These are phyloP conservation scores for Euglossa dilemma DNA, from an alignment of 1,140 invertebrate species.

Conservation along the genomic window DNA sequence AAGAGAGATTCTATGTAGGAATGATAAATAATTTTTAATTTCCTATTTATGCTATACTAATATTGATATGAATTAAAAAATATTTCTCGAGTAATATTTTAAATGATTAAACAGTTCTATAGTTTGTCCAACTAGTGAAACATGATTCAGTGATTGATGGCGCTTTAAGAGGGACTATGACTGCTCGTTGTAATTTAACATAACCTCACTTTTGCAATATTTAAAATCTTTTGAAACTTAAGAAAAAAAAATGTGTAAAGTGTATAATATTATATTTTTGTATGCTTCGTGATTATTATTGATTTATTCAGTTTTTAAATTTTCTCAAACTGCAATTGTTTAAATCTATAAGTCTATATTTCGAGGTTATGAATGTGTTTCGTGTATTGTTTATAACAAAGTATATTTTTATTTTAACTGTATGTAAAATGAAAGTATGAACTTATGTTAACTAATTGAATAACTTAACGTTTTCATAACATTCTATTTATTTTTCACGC, in stretches of 20 bases:
- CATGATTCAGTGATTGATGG: not conserved
- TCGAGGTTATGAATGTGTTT: conserved; percentile 37
- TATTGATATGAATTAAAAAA: not conserved
- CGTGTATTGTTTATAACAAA: conserved; percentile 5
- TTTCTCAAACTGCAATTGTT: not conserved
- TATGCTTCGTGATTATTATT: not conserved
- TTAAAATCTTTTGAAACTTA: not conserved
- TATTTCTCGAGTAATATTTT: not conserved
- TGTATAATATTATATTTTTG: conserved; percentile 1
- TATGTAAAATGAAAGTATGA: not conserved
- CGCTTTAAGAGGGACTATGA: not conserved
- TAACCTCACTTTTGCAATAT: conserved; percentile 23
- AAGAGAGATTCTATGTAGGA: not conserved
- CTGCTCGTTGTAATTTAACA: not conserved
- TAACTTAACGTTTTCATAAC: too few species aligned
- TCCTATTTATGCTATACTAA: not conserved
- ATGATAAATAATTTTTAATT: not conserved
- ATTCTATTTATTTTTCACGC: not conserved
- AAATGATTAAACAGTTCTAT: too few species aligned
- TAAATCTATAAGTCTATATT: not conserved
- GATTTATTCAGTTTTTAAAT: too few species aligned
- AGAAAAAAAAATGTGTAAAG: not conserved
- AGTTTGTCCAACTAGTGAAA: not conserved
- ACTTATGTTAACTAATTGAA: not conserved
- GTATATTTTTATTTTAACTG: conserved; percentile 13